Evolutionary conservation across 2,113 vertebrate species (phyloP), one percentile per base, ranked within the genome.

Genomic region (Alaudala cheleensis): DNA sequence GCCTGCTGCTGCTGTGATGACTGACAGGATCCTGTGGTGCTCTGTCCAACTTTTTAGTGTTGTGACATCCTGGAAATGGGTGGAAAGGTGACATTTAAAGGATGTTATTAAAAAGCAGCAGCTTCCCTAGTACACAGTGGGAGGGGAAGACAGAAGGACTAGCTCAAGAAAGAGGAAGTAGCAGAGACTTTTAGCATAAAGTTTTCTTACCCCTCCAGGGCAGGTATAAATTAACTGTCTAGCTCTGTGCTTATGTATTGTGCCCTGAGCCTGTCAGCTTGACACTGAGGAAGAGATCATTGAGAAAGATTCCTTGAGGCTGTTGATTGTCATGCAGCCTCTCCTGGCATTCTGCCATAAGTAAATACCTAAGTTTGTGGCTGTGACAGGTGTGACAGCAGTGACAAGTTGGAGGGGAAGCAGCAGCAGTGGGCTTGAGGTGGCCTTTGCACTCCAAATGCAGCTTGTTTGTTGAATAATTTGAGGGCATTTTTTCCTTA

Each of bases 321-420:
- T 95, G 87, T 88, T 95, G 92, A 90, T 96, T 88, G 82, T 94
- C 82, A 80, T 16, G 31, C 93, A 92, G 77, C 60, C n/a, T 96
- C 85, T 93, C 79, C 77, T 97, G 96, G 95, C 81, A 84, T 80
- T 78, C 90, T 96, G 94, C 94, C 84, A 15, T 86, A 57, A 93
- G 94, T 73, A 79, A 94, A 74, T 95, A 92, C 88, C 95, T 90
- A 92, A 88, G 61, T 83, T 87, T 0, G 2, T 83, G 47, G 25
- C 92, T 84, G 53, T 95, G 88, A 71, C 81, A 73, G 86, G 65
- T 83, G 53, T 67, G 92, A 28, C 49, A 66, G 60, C 91, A 50
- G 81, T 94, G 92, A 86, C 54, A 89, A 85, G 53, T 37, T 69
- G 77, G 60, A 96, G 71, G 29, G 66, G 20, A 24, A 45, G 28